Evolutionary conservation across 2,113 vertebrate genomes (phyloP).

Genomic region (Romanogobio albipinnatus): DNA sequence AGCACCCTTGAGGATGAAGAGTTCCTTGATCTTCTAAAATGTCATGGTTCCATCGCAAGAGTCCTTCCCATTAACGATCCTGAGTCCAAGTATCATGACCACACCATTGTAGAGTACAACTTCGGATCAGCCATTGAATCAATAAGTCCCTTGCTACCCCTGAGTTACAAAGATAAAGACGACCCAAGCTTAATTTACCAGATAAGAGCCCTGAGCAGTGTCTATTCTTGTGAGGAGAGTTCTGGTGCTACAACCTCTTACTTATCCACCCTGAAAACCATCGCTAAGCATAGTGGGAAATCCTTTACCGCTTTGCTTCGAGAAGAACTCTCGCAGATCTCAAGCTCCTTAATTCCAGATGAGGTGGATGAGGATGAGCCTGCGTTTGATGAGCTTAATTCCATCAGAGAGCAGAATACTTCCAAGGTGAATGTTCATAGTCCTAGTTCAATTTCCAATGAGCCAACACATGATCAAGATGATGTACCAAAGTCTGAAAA

Average conservation of each 20-base stretch:
- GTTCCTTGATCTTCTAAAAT: too few relatives aligned
- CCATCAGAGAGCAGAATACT: not conserved
- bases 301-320: too few relatives aligned
- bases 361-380: not conserved
- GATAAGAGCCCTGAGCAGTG: too few relatives aligned
- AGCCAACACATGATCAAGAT: not conserved
- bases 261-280: too few relatives aligned
- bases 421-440: not conserved
- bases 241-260: too few relatives aligned
- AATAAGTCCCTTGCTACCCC: not conserved
- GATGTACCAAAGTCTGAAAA: not conserved
- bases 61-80: not conserved
- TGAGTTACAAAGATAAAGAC: not conserved
- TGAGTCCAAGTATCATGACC: slow-evolving; percentile 7
- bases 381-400: not conserved
- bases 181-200: not conserved
- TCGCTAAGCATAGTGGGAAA: too few relatives aligned
- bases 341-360: not conserved
- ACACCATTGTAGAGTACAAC: slow-evolving; percentile 2
- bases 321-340: too few relatives aligned
- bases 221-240: too few relatives aligned
- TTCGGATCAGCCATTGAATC: not conserved
- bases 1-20: not conserved
- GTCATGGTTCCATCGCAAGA: not conserved
- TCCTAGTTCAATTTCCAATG: too few relatives aligned